A percentile compares a stretch with the other conserved stretches of the same genome.
Conservation (phyloP, 2,888 invertebrate genomes). For the Epinotia ramella region DNA sequence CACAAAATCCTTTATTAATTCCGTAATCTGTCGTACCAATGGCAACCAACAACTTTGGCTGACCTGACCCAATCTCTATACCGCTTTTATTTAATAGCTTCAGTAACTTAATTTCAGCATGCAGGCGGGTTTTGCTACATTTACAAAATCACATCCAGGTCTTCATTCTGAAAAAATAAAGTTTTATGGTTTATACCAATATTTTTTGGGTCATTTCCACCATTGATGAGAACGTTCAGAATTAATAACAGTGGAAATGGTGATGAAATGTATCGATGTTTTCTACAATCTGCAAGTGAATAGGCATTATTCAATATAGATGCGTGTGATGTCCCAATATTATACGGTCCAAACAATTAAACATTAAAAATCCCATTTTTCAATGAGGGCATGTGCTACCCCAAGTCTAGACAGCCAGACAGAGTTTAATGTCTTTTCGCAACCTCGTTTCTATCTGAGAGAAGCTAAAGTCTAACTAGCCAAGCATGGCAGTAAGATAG, state of each 20-base stretch:
- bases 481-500: no score
- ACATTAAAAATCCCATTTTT: neutral
- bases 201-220: neutral
- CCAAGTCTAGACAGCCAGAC: neutral
- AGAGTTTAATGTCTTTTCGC: neutral
- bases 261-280: neutral
- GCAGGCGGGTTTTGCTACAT: neutral
- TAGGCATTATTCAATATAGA: neutral
- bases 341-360: no score
- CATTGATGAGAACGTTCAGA: neutral
- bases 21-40: neutral
- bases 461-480: no score
- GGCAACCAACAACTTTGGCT: neutral
- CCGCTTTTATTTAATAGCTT: neutral
- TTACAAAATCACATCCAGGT: slow-evolving; percentile 10
- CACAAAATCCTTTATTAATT: slow-evolving; percentile 17
- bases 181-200: neutral
- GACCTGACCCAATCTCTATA: neutral
- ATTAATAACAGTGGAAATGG: neutral
- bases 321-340: neutral
- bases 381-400: neutral
- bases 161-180: slow-evolving; percentile 22
- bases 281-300: neutral
- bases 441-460: neutral
- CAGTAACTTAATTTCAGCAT: slow-evolving; percentile 1